A percentile compares a stretch with the other conserved stretches of the same genome.
These are phyloP conservation scores for Muscicapa adusta DNA, from an alignment of 2,113 vertebrate species.

Conservation along the genomic window DNA sequence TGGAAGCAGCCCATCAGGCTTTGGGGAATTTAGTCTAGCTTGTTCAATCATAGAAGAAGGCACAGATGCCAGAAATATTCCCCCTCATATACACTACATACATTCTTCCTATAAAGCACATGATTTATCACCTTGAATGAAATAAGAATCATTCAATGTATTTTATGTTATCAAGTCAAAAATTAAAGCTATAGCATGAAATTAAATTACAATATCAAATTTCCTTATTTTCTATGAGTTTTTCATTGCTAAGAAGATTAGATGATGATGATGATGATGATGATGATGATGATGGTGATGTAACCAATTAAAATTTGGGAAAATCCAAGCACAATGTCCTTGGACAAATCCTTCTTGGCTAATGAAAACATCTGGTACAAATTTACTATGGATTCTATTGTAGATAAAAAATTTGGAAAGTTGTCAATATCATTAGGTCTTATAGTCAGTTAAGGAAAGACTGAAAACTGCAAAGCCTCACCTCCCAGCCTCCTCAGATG, in stretches of 20 bases:
- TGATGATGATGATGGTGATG: not conserved
- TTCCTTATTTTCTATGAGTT: not conserved
- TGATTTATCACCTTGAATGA: not conserved
- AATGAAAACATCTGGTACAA: not conserved
- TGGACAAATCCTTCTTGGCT: not conserved
- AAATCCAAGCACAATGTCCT: not conserved
- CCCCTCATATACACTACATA: not conserved
- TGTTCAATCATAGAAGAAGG: not conserved
- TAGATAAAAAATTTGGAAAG: not conserved
- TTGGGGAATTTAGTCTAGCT: not conserved
- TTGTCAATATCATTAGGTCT: not conserved
- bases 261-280: not conserved
- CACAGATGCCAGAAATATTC: not conserved
- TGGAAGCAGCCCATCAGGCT: not conserved
- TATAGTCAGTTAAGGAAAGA: not conserved
- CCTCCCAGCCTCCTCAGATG: accelerated
- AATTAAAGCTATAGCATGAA: not conserved
- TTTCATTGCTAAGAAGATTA: not conserved
- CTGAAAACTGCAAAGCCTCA: not conserved
- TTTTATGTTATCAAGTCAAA: not conserved
- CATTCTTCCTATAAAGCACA: not conserved
- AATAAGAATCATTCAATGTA: not conserved
- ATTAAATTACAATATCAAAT: not conserved
- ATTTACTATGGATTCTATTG: not conserved
- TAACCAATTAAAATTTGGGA: not conserved